Conservation (phyloP, 2,797 vertebrate genomes). For the Gobio occitaniae region DNA sequence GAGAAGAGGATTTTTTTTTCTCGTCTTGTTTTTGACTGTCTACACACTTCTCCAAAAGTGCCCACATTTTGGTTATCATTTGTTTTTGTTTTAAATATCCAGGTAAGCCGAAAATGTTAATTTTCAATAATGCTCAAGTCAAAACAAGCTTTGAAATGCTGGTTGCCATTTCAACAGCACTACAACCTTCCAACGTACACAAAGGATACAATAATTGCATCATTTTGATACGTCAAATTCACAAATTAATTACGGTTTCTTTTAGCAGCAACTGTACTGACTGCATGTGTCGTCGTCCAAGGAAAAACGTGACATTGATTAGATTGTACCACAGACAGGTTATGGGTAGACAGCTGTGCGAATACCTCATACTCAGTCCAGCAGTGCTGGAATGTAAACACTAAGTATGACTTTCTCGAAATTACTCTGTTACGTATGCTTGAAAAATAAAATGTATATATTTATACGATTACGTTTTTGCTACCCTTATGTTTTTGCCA, state of each 20-base stretch:
- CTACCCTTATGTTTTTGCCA: constrained; percentile 60
- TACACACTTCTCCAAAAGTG: constrained; percentile 75
- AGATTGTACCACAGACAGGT: constrained; percentile 60
- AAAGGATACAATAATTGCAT: constrained; percentile 11
- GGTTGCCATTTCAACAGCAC: constrained; percentile 60
- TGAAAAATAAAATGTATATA: constrained; percentile 64
- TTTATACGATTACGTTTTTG: constrained; percentile 62
- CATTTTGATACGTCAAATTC: constrained; percentile 43
- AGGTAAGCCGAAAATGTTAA: background rate
- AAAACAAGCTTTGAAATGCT: constrained; percentile 56
- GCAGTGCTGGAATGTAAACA: constrained; percentile 69
- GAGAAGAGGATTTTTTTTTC: constrained; percentile 72
- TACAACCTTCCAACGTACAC: constrained; percentile 44
- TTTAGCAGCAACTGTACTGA: constrained; percentile 54
- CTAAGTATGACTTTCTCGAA: constrained; percentile 66
- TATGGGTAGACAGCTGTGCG: constrained; percentile 58
- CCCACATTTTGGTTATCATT: constrained; percentile 67
- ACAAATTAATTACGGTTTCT: constrained; percentile 41
- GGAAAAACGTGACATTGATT: constrained; percentile 54
- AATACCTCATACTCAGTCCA: constrained; percentile 69
- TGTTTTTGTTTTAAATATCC: constrained; percentile 16
- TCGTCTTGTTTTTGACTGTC: constrained; percentile 36
- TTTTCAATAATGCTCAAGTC: constrained; percentile 31
- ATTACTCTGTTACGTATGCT: constrained; percentile 66
- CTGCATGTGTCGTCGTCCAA: constrained; percentile 49